These are phyloP conservation scores for Apis mellifera DNA, from an alignment of 1,140 invertebrate genomes.

Conservation along the genomic window Amel_HAv3.1 CM009937.2:11632501-11633000, in stretches of 20 bases:
- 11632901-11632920: slow-evolving; percentile 38
- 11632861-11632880: slow-evolving; percentile 40
- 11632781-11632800: slow-evolving; percentile 45
- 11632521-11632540: not conserved
- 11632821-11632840: slow-evolving; percentile 51
- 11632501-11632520: not conserved
- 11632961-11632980: slow-evolving; percentile 55
- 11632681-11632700: not conserved
- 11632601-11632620: not conserved
- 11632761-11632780: slow-evolving; percentile 30
- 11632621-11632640: not conserved
- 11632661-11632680: not conserved
- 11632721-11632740: slow-evolving; percentile 50
- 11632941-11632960: slow-evolving; percentile 57
- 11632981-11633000: slow-evolving; percentile 20
- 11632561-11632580: slow-evolving; percentile 42
- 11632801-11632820: slow-evolving; percentile 35
- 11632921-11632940: slow-evolving; percentile 41
- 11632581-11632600: slow-evolving; percentile 17
- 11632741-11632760: slow-evolving; percentile 52
- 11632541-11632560: slow-evolving; percentile 20
- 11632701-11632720: not conserved
- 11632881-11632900: not conserved
- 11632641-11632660: slow-evolving; percentile 3
- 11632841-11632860: slow-evolving; percentile 26